phyloP scores from a whole-genome alignment of 2,113 vertebrate genomes.

The Python bivittatus region DNA sequence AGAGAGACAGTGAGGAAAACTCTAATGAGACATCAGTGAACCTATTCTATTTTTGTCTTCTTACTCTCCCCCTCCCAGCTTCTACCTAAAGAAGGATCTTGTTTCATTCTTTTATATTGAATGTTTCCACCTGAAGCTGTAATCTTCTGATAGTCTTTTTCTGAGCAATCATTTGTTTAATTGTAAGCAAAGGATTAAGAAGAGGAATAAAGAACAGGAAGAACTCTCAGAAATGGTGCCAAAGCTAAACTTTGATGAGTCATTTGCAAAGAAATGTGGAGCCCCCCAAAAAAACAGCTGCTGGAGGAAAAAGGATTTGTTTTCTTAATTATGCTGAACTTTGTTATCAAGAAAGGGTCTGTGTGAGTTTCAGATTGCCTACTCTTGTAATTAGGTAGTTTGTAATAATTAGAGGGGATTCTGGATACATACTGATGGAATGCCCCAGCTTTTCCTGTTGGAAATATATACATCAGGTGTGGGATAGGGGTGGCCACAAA shows the following conservation, averaged over 20 bases:
- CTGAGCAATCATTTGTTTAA: background rate
- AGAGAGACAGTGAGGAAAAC: background rate
- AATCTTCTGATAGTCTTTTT: conserved; percentile 26
- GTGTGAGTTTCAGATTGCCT: background rate
- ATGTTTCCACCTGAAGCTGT: conserved; percentile 15
- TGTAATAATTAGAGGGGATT: conserved; percentile 10
- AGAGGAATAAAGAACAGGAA: conserved; percentile 10
- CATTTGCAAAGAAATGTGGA: background rate
- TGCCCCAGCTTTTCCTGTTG: background rate
- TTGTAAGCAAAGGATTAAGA: conserved; percentile 20
- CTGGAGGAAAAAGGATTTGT: background rate
- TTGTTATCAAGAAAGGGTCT: background rate
- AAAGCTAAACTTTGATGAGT: background rate
- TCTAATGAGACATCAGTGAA: background rate
- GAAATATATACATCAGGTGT: background rate
- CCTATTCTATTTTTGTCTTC: background rate
- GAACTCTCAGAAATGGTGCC: background rate
- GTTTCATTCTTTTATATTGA: background rate
- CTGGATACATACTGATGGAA: background rate
- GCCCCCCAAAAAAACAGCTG: background rate
- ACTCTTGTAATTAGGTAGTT: background rate
- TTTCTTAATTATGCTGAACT: background rate
- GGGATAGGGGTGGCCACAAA: background rate
- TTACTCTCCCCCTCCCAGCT: background rate
- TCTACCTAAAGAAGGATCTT: background rate